phyloP scores from a whole-genome alignment of 1,140 invertebrate species.

The Schlechtendalia chinensis region DNA sequence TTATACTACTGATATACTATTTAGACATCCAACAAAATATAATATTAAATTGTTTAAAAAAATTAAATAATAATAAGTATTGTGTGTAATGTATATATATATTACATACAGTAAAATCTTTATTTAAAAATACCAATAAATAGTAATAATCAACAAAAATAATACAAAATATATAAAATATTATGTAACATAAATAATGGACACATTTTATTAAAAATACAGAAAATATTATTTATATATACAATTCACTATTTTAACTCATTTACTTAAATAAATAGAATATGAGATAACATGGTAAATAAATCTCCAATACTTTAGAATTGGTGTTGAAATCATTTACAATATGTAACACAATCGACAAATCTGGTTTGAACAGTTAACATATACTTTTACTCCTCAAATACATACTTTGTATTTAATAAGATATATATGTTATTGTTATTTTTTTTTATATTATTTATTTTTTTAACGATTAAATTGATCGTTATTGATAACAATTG shows the following conservation, averaged over 20 bases:
- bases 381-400: not conserved
- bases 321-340: not conserved
- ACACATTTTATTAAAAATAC: too few species aligned
- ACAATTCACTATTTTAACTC: not conserved
- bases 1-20: constrained; percentile 7
- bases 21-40: constrained; percentile 20
- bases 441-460: not conserved
- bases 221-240: not conserved
- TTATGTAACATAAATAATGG: not conserved
- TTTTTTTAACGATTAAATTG: not conserved
- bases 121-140: constrained; percentile 1
- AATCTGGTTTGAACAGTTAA: too few species aligned
- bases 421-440: not conserved
- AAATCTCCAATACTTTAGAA: constrained; percentile 18
- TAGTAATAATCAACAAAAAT: constrained; percentile 16
- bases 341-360: too few species aligned
- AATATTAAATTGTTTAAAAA: constrained; percentile 15
- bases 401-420: not conserved
- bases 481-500: not conserved
- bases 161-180: not conserved
- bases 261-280: not conserved
- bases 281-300: not conserved
- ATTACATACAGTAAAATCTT: not conserved
- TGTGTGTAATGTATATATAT: not conserved
- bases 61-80: not conserved